These are phyloP conservation scores for Stegana nigrithorax DNA, from an alignment of 2,888 invertebrate genomes.

Conservation along the genomic window DNA sequence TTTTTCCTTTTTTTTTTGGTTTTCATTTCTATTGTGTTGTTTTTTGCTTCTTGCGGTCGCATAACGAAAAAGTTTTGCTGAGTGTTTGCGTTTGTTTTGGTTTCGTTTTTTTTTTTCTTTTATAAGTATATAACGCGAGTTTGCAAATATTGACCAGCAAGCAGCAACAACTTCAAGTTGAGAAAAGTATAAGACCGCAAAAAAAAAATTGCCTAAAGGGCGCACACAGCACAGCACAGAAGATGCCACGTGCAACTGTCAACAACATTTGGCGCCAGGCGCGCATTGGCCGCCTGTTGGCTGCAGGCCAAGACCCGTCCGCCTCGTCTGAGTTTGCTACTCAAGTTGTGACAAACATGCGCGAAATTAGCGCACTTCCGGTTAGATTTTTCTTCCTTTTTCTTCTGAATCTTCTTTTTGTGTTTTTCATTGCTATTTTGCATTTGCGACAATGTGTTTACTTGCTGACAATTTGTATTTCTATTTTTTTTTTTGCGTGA, in stretches of 20 bases:
- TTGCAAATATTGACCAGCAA: constrained; percentile 62
- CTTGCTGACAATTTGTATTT: neutral
- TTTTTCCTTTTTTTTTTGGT: constrained; percentile 37
- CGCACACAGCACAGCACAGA: neutral
- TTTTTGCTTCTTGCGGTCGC: neutral
- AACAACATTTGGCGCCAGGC: constrained; percentile 9
- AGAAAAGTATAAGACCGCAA: constrained; percentile 35
- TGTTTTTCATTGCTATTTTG: neutral
- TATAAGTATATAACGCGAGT: constrained; percentile 59
- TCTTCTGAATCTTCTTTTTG: neutral
- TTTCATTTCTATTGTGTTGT: neutral
- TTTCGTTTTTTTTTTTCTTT: constrained; percentile 39
- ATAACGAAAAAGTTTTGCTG: constrained; percentile 6
- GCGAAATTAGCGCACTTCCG: constrained; percentile 8
- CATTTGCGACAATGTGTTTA: too few species aligned
- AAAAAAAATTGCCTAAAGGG: constrained; percentile 36
- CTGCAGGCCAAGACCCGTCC: neutral
- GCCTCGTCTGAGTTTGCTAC: neutral
- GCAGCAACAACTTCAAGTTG: constrained; percentile 20
- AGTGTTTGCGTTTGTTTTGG: constrained; percentile 5
- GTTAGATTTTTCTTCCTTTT: neutral
- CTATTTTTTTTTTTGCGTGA: too few species aligned
- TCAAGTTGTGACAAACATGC: constrained; percentile 9
- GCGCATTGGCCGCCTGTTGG: neutral
- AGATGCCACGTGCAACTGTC: constrained; percentile 8